These are phyloP conservation scores for Sericinus montela DNA, from an alignment of 2,888 invertebrate species.

Conservation along the genomic window DNA sequence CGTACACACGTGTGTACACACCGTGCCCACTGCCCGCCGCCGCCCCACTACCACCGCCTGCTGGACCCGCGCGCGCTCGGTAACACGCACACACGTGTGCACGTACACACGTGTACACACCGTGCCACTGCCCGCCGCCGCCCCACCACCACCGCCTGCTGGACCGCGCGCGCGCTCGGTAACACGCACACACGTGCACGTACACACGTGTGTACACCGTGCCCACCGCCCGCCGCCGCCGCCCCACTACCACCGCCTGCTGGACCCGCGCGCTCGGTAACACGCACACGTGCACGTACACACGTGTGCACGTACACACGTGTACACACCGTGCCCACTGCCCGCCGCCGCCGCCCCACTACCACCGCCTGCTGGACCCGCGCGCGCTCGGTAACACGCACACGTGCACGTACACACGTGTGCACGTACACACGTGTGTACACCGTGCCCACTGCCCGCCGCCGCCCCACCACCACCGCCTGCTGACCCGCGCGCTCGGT, in stretches of 20 bases:
- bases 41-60: background rate
- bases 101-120: too few relatives aligned
- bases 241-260: constrained; percentile 48
- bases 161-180: constrained; percentile 9
- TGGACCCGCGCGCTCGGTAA: constrained; percentile 46
- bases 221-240: constrained; percentile 50
- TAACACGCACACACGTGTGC: too few relatives aligned
- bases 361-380: constrained; percentile 27
- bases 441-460: constrained; percentile 25
- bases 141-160: too few relatives aligned
- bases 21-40: constrained; percentile 25
- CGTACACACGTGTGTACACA: constrained; percentile 11
- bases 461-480: background rate
- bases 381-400: too few relatives aligned
- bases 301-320: constrained; percentile 30
- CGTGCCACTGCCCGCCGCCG: too few relatives aligned
- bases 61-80: constrained; percentile 11
- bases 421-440: too few relatives aligned
- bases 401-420: too few relatives aligned
- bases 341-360: too few relatives aligned
- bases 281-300: constrained; percentile 45
- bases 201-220: constrained; percentile 28
- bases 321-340: too few relatives aligned
- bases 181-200: too few relatives aligned
- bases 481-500: background rate